These are phyloP conservation scores for Bufotes viridis DNA, from an alignment of 2,797 vertebrate species.

Conservation along the genomic window DNA sequence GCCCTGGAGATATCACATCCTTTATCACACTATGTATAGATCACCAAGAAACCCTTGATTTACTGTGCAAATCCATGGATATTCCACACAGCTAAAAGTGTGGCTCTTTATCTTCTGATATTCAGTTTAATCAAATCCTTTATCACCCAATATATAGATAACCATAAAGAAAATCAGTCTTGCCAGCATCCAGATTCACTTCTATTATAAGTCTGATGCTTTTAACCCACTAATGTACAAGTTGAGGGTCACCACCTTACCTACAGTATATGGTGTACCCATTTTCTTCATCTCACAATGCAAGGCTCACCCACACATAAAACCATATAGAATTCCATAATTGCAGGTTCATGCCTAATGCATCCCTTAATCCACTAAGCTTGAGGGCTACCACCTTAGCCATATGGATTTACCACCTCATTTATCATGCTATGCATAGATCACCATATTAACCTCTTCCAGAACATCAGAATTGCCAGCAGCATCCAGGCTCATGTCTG, in stretches of 20 bases:
- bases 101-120: neutral
- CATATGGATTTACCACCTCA: neutral
- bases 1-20: constrained; percentile 26
- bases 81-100: neutral
- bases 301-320: neutral
- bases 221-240: neutral
- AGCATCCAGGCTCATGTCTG: neutral
- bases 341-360: neutral
- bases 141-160: neutral
- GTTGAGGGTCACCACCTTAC: neutral
- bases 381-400: neutral
- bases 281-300: neutral
- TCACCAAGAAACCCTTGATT: neutral
- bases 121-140: neutral
- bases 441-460: constrained; percentile 4
- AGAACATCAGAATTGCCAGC: neutral
- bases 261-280: neutral
- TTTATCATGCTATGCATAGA: neutral
- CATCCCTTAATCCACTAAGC: neutral
- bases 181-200: neutral
- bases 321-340: neutral
- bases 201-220: neutral
- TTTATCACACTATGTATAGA: constrained; percentile 13
- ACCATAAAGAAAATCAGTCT: neutral
- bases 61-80: neutral